Evolutionary conservation across 1,140 invertebrate genomes (phyloP).

Genomic region (Diachasmimorpha longicaudata): DNA sequence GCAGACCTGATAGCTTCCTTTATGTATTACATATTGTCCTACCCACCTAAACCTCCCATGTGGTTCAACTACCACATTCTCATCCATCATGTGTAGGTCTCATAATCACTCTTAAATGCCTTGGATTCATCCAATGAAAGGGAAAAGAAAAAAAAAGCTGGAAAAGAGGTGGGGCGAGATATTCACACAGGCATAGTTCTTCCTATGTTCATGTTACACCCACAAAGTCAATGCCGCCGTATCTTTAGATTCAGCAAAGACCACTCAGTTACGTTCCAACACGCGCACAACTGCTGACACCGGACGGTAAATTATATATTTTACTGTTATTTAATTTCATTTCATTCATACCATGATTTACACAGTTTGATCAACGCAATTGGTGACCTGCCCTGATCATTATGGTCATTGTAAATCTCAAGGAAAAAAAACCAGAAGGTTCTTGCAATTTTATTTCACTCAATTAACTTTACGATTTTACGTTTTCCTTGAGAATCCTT

Average conservation of each 20-base stretch:
- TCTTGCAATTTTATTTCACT: no score
- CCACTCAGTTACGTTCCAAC: neutral
- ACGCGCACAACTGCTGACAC: neutral
- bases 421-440: no score
- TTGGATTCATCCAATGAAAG: neutral
- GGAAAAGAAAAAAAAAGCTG: neutral
- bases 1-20: no score
- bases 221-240: neutral
- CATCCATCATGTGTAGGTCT: no score
- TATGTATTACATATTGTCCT: no score
- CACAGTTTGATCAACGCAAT: neutral
- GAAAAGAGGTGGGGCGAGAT: neutral
- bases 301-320: neutral
- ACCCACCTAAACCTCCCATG: no score
- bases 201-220: neutral
- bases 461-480: no score
- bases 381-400: no score
- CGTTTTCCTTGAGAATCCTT: no score
- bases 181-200: neutral
- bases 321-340: neutral
- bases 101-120: neutral
- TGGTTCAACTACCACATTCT: no score
- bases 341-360: neutral
- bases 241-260: neutral
- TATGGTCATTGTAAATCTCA: no score